A percentile compares a stretch with the other conserved stretches of the same genome.
Evolutionary conservation across 2,797 vertebrate species (phyloP).

Genomic region (Acanthopagrus latus): DNA sequence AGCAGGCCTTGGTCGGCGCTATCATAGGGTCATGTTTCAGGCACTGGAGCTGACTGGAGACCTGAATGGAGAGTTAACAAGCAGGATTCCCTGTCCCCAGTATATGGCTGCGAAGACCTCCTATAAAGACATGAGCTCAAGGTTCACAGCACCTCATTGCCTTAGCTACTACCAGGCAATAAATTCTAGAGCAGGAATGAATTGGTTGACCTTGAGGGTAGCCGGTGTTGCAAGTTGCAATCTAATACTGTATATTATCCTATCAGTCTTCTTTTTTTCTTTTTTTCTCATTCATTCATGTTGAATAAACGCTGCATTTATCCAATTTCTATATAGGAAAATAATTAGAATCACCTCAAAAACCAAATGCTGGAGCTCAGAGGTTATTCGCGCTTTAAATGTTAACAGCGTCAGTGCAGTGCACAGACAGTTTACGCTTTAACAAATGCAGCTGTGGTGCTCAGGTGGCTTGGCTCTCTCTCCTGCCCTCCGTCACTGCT

Average conservation of each 20-base stretch:
- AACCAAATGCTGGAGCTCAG: not conserved
- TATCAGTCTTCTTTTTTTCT: conserved; percentile 34
- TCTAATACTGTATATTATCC: conserved; percentile 74
- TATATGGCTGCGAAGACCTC: conserved; percentile 75
- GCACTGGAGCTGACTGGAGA: conserved; percentile 32
- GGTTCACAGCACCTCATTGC: conserved; percentile 82
- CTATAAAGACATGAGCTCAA: conserved; percentile 79
- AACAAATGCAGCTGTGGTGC: conserved; percentile 63
- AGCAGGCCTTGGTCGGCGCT: conserved; percentile 49
- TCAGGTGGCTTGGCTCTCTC: conserved; percentile 66
- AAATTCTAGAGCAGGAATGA: conserved; percentile 77
- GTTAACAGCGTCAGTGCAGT: conserved; percentile 7
- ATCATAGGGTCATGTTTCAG: conserved; percentile 58
- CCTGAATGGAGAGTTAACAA: conserved; percentile 73
- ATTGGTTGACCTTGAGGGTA: conserved; percentile 81
- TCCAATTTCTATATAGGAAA: conserved; percentile 41
- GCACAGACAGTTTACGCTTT: conserved; percentile 33
- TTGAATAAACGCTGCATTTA: conserved; percentile 33
- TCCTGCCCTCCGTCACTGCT: conserved; percentile 62
- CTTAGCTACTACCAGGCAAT: conserved; percentile 73
- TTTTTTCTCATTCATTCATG: not conserved
- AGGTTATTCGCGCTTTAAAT: conserved; percentile 46
- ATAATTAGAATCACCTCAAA: conserved; percentile 30
- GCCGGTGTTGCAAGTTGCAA: conserved; percentile 74
- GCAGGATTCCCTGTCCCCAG: conserved; percentile 34